These are phyloP conservation scores for Rhamphomyia laevipes DNA, from an alignment of 2,888 invertebrate genomes.

Conservation along the genomic window DNA sequence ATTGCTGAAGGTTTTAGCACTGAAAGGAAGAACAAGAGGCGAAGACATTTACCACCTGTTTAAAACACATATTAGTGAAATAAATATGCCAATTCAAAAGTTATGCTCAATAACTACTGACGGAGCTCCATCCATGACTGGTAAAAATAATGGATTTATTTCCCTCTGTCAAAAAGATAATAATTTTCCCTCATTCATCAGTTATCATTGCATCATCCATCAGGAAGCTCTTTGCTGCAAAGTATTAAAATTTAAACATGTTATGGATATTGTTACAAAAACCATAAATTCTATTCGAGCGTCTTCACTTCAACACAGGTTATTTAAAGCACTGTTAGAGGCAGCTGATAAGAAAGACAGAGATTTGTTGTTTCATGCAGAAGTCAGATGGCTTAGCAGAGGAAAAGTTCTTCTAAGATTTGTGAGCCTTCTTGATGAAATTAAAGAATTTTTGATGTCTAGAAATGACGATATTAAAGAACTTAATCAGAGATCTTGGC, in stretches of 20 bases:
- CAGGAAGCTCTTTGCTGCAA: neutral
- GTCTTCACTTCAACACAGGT: neutral
- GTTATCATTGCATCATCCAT: slow-evolving; percentile 1
- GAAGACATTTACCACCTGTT: slow-evolving; percentile 15
- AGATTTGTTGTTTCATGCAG: neutral
- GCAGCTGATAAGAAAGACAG: neutral
- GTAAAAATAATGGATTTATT: slow-evolving; percentile 14
- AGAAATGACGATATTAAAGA: neutral
- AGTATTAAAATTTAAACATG: neutral
- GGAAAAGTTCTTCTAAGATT: neutral
- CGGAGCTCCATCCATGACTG: slow-evolving; percentile 17
- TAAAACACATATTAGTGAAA: slow-evolving; percentile 11
- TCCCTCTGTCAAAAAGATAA: neutral
- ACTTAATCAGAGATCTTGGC: neutral
- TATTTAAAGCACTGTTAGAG: neutral
- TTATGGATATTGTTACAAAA: neutral
- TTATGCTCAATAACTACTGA: slow-evolving; percentile 16
- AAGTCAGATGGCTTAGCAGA: neutral
- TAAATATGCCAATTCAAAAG: slow-evolving; percentile 14
- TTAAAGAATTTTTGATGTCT: neutral
- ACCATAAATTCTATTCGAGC: neutral
- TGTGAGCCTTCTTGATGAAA: neutral
- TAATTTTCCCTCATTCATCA: neutral
- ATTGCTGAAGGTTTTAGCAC: slow-evolving; percentile 6
- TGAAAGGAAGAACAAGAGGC: slow-evolving; percentile 12